Conservation (phyloP, 2,113 vertebrate species). For the Pelvicachromis taeniatus region DNA sequence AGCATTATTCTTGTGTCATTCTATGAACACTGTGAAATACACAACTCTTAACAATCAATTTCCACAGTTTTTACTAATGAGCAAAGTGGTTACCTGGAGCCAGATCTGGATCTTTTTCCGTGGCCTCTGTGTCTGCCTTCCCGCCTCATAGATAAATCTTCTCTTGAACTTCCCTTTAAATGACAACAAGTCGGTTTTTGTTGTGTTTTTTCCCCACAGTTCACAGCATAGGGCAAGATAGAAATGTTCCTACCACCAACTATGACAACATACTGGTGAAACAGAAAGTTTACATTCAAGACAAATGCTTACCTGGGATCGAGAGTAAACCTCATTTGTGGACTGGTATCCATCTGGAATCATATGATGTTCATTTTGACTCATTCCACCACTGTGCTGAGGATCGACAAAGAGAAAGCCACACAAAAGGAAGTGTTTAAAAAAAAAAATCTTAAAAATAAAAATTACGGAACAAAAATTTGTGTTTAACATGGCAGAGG, state of each 20-base stretch:
- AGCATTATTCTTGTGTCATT: not conserved
- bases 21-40: not conserved
- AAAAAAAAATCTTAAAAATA: not conserved
- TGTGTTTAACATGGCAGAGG: not conserved
- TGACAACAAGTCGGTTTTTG: not conserved
- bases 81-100: constrained; percentile 75
- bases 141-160: constrained; percentile 74
- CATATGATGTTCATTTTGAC: constrained; percentile 12
- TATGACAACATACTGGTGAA: not conserved
- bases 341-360: constrained; percentile 20
- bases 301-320: constrained; percentile 10
- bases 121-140: constrained; percentile 80
- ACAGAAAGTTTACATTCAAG: not conserved
- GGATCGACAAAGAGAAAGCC: not conserved
- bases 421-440: not conserved
- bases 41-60: not conserved
- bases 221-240: not conserved
- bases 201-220: not conserved
- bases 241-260: not conserved
- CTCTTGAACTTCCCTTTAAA: constrained; percentile 77
- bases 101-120: constrained; percentile 80
- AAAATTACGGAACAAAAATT: not conserved
- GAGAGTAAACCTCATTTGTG: constrained; percentile 27
- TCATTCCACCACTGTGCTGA: constrained; percentile 21
- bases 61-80: not conserved